Evolutionary conservation across 2,888 invertebrate species (phyloP).

Genomic region (Parnassius apollo): DNA sequence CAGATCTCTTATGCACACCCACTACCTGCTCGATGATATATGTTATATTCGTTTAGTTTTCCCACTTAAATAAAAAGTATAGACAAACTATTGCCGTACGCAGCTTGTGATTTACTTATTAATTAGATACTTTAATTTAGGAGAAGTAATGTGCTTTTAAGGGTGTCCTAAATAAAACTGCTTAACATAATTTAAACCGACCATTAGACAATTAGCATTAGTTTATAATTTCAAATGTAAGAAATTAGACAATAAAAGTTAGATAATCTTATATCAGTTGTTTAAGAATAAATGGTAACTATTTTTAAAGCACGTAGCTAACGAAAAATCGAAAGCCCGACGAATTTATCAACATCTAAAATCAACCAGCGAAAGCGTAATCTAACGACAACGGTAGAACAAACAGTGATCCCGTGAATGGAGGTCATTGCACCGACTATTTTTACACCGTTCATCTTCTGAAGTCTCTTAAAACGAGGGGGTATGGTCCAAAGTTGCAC

Average conservation of each 20-base stretch:
- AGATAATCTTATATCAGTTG: too few relatives aligned
- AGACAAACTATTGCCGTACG: not conserved
- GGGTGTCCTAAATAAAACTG: too few relatives aligned
- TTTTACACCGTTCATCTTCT: conserved; percentile 41
- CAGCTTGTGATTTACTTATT: too few relatives aligned
- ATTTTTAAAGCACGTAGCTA: not conserved
- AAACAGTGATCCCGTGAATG: conserved; percentile 48
- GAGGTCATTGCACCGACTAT: conserved; percentile 71
- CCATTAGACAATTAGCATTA: too few relatives aligned
- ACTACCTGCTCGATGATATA: conserved; percentile 37
- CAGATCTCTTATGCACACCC: conserved; percentile 7
- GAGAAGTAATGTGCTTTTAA: too few relatives aligned
- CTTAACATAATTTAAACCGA: too few relatives aligned
- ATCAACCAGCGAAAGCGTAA: conserved; percentile 67
- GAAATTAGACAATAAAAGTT: too few relatives aligned
- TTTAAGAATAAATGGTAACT: too few relatives aligned
- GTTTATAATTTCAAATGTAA: too few relatives aligned
- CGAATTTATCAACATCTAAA: conserved; percentile 44
- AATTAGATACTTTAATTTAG: too few relatives aligned
- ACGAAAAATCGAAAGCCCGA: conserved; percentile 8
- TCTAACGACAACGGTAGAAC: conserved; percentile 49
- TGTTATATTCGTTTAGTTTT: conserved; percentile 16
- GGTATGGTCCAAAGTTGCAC: conserved; percentile 55
- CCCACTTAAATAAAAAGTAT: not conserved
- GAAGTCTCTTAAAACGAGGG: conserved; percentile 47